Percentiles rank a stretch among this genome's conserved stretches.
Evolutionary conservation across 2,888 invertebrate species (phyloP).

Genomic region (Andrena fulva): DNA sequence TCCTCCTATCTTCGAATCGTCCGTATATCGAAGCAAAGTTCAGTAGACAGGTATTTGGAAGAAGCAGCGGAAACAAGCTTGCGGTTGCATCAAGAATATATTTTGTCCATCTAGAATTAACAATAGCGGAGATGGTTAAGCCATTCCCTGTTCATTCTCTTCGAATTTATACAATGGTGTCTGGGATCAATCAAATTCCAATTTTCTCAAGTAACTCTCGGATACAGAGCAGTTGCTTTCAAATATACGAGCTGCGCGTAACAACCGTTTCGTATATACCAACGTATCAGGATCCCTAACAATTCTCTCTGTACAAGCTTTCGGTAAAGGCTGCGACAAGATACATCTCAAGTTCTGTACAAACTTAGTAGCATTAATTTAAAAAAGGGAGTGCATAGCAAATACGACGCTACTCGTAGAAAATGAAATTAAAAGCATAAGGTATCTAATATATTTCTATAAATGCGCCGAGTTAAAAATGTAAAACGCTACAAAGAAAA

Average conservation of each 20-base stretch:
- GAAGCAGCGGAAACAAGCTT: not conserved
- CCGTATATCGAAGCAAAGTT: not conserved
- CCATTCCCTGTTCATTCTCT: not conserved
- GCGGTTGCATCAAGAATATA: slow-evolving; percentile 21
- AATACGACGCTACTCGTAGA: not conserved
- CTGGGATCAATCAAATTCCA: not conserved
- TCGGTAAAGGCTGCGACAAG: not conserved
- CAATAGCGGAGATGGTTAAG: slow-evolving; percentile 12
- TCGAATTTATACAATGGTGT: not conserved
- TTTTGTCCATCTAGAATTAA: slow-evolving; percentile 15
- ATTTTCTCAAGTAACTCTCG: not conserved
- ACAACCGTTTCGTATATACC: too few relatives aligned
- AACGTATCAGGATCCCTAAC: too few relatives aligned
- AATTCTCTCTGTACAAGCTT: too few relatives aligned
- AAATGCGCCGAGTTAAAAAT: slow-evolving; percentile 24
- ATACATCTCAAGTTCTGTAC: slow-evolving; percentile 12
- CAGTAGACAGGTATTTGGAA: not conserved
- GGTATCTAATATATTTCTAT: not conserved
- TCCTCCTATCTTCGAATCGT: not conserved
- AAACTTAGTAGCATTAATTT: slow-evolving; percentile 14
- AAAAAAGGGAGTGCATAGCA: slow-evolving; percentile 4
- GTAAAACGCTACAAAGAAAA: slow-evolving; percentile 25
- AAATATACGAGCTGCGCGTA: too few relatives aligned
- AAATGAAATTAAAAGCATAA: not conserved
- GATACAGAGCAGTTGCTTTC: too few relatives aligned